A percentile compares a stretch with the other conserved stretches of the same genome.
Evolutionary conservation across 2,888 invertebrate species (phyloP).

Genomic region (Leucophenga maculata): DNA sequence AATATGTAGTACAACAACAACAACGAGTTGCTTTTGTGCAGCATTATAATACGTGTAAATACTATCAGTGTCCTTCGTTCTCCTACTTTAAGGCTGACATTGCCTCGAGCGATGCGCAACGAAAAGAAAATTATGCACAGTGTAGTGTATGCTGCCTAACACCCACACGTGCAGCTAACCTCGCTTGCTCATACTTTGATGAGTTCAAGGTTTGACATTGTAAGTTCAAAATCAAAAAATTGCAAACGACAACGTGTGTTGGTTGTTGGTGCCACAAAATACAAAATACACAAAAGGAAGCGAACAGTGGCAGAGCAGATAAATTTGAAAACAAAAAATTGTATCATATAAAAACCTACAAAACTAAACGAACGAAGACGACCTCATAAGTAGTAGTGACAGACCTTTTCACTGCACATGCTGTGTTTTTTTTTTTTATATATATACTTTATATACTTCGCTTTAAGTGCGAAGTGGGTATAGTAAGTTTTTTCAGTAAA

Average conservation of each 20-base stretch:
- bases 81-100: constrained; percentile 11
- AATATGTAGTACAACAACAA: constrained; percentile 1
- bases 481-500: not conserved
- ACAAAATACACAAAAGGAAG: not conserved
- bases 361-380: not conserved
- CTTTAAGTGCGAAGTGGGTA: not conserved
- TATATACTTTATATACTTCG: not conserved
- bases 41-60: not conserved
- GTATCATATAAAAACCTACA: not conserved
- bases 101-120: constrained; percentile 5
- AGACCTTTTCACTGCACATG: constrained; percentile 1
- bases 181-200: not conserved
- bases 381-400: constrained; percentile 7
- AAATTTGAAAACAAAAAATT: not conserved
- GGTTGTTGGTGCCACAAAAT: no score
- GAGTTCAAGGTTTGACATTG: constrained; percentile 27
- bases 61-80: constrained; percentile 22
- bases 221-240: constrained; percentile 26
- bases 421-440: not conserved
- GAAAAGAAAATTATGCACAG: not conserved
- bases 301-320: not conserved
- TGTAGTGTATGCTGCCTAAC: constrained; percentile 3
- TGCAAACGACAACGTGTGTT: not conserved
- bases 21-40: not conserved
- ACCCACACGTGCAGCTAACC: not conserved